Percentiles rank a stretch among this genome's conserved stretches.
Evolutionary conservation across 2,113 vertebrate genomes (phyloP).

Genomic region (Indri indri): DNA sequence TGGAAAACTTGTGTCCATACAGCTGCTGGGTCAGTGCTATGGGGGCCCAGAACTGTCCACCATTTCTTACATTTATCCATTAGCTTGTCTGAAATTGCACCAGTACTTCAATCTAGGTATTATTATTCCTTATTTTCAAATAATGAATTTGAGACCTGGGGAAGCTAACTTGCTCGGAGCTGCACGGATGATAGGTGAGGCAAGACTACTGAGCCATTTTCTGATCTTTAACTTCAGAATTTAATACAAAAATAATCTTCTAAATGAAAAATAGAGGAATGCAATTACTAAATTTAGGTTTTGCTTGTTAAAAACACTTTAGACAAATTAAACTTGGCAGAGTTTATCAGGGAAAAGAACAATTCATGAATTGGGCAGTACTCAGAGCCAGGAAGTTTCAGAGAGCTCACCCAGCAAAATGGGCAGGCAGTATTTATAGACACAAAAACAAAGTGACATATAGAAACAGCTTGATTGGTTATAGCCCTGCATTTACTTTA

Average conservation of each 20-base stretch:
- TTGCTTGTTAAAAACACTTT: not conserved
- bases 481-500: not conserved
- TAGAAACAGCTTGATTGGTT: not conserved
- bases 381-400: not conserved
- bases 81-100: not conserved
- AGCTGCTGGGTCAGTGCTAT: not conserved
- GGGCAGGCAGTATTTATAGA: not conserved
- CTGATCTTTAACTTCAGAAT: not conserved
- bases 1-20: accelerated
- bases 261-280: not conserved
- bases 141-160: not conserved
- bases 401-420: not conserved
- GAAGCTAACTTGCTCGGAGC: not conserved
- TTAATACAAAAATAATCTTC: not conserved
- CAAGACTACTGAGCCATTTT: not conserved
- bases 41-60: not conserved
- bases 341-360: not conserved
- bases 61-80: not conserved
- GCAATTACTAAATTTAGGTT: not conserved
- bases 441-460: not conserved
- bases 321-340: not conserved
- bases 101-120: not conserved
- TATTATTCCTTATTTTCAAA: not conserved
- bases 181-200: not conserved
- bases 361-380: not conserved